Percentiles rank a stretch among this genome's conserved stretches.
Evolutionary conservation across 2,113 vertebrate genomes (phyloP).

Genomic region (Guaruba guarouba): DNA sequence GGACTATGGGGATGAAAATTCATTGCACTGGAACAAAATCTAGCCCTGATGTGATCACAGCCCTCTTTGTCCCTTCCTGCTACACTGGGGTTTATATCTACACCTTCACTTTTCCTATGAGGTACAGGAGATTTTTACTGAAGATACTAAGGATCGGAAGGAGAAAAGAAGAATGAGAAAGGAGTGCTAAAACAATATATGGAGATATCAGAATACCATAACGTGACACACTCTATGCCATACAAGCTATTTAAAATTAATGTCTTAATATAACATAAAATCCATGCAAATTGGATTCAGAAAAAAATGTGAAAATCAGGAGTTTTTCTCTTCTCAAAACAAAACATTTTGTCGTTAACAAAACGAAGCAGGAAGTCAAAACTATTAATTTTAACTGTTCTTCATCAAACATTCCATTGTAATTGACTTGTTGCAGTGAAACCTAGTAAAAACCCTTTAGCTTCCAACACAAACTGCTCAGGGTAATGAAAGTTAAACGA

Average conservation of each 20-base stretch:
- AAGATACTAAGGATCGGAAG: background rate
- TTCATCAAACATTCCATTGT: background rate
- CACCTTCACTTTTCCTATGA: background rate
- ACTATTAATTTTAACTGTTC: slow-evolving; percentile 12
- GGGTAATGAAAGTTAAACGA: background rate
- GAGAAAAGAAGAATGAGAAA: background rate
- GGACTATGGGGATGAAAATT: no score
- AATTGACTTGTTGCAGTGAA: background rate
- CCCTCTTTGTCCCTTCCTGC: background rate
- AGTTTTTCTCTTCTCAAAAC: background rate
- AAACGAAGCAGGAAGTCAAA: slow-evolving; percentile 28
- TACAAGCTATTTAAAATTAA: slow-evolving; percentile 38
- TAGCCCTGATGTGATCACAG: background rate
- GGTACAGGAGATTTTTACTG: background rate
- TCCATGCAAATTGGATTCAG: background rate
- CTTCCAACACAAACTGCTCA: background rate
- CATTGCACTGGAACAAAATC: background rate
- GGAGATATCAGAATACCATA: background rate
- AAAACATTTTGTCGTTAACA: slow-evolving; percentile 10
- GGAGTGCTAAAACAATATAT: background rate
- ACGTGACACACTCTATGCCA: background rate
- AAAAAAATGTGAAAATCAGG: background rate
- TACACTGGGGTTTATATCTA: background rate
- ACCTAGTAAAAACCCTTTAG: background rate
- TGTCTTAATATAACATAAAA: background rate